Percentiles rank a stretch among this genome's conserved stretches.
Conservation (phyloP, 2,113 vertebrate genomes). For the Stigmatopora nigra region DNA sequence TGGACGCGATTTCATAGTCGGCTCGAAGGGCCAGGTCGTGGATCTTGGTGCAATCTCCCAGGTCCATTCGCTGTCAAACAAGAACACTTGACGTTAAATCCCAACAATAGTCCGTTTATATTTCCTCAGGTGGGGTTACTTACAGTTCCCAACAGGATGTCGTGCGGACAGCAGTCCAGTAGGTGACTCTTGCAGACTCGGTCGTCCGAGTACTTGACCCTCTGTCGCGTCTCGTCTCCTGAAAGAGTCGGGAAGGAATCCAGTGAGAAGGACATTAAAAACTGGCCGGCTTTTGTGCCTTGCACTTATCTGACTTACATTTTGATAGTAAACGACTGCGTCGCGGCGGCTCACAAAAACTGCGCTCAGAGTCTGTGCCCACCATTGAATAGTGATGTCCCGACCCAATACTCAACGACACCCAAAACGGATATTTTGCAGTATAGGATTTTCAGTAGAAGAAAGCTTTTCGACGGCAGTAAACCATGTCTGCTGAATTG, state of each 20-base stretch:
- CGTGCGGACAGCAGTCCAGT: conserved; percentile 97
- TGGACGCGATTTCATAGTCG: conserved; percentile 98
- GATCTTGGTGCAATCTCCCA: conserved; percentile 98
- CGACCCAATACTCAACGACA: no score
- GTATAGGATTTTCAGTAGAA: no score
- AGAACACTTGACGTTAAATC: not conserved
- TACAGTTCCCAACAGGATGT: conserved; percentile 97
- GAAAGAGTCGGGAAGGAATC: conserved; percentile 78
- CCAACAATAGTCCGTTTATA: no score
- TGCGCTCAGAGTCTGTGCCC: conserved; percentile 14
- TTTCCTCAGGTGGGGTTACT: conserved; percentile 42
- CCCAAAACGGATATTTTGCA: no score
- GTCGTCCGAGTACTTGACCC: conserved; percentile 97
- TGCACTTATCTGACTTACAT: conserved; percentile 1
- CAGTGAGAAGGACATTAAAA: conserved; percentile 57
- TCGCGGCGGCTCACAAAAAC: conserved; percentile 6
- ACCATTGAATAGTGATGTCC: not conserved
- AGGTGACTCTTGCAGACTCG: conserved; percentile 99
- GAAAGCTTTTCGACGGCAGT: no score
- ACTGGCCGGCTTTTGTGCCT: conserved; percentile 28
- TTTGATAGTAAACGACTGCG: conserved; percentile 11
- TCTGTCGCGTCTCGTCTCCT: conserved; percentile 98
- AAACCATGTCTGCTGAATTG: no score
- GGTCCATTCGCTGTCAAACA: conserved; percentile 86
- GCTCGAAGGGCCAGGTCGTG: conserved; percentile 96